These are phyloP conservation scores for Scaptomyza hsui DNA, from an alignment of 1,140 invertebrate genomes.

Conservation along the genomic window DNA sequence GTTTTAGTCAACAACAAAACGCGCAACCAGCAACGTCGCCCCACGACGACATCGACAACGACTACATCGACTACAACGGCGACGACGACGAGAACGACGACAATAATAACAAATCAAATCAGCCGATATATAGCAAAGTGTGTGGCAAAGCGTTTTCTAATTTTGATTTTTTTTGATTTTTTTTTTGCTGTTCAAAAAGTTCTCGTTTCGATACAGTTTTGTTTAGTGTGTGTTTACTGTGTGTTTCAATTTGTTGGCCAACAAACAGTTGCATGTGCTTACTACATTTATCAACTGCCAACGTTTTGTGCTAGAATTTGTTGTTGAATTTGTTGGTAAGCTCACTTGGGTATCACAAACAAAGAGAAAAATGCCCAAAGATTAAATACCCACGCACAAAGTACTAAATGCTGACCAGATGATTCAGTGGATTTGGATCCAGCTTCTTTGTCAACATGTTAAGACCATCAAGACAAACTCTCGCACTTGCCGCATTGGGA, in stretches of 20 bases:
- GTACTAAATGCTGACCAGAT: neutral
- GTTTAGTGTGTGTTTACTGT: neutral
- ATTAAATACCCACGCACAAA: neutral
- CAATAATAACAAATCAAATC: conserved; percentile 2
- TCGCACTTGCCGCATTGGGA: neutral
- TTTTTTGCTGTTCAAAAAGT: neutral
- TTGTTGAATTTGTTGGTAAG: neutral
- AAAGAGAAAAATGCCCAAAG: neutral
- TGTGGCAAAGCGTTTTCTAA: neutral
- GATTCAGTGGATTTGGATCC: neutral
- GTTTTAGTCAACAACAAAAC: conserved; percentile 75
- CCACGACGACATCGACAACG: conserved; percentile 1
- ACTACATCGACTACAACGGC: too few species aligned
- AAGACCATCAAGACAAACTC: neutral
- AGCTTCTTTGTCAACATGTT: neutral
- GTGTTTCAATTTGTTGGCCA: neutral
- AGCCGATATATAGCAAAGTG: neutral
- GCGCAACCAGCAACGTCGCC: conserved; percentile 52
- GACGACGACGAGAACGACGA: neutral
- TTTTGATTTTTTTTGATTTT: neutral
- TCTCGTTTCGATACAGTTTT: neutral
- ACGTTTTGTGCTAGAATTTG: neutral
- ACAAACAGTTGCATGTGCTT: neutral
- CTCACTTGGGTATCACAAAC: neutral
- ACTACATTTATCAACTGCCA: conserved; percentile 1